Evolutionary conservation across 2,888 invertebrate species (phyloP), one percentile per base, ranked within the genome.

Genomic region (Pammene aurita): DNA sequence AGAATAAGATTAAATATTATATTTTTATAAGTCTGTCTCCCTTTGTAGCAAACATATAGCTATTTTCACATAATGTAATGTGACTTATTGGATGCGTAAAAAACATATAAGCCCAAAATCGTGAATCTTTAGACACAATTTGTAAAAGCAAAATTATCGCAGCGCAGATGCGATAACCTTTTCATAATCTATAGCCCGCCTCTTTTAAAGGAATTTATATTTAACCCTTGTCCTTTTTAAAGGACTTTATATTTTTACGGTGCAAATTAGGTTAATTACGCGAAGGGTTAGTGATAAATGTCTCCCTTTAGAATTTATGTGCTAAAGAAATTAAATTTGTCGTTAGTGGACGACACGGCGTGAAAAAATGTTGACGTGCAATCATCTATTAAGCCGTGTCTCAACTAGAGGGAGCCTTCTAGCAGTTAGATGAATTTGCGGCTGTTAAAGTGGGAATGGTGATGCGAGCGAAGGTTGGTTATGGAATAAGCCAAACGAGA

Each of bases 251-350:
- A 77, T 80, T 78, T 81, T 82, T 77, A 68, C 75, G 66, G 74
- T 76, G 73, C 81, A 83, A 84, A 84, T 84, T 84, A 80, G 81
- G 82, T 84, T 89, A 86, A 87, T 86, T 88, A 85, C 78, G 74
- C 72, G 74, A 77, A 82, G 84, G 85, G 84, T 83, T 81, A 80
- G 83, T 87, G 84, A 87, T 87, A 86, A 86, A 86, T 85, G 81
- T 80, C 75, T 73, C 76, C 76, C 86, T 84, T 87, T 87, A 83
- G 80, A 87, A 86, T 85, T 84, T 81, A 80, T 78, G 81, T 77
- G 84, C 80, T 79, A 84, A 84, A 84, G 80, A 75, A 84, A 84
- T 85, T 84, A 83, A 80, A 80, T n/a, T n/a, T 74, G 79, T 75
- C 80, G 76, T 83, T 84, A 82, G 79, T 82, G 81, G 84, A 79